Evolutionary conservation across 2,797 vertebrate genomes (phyloP).

Genomic region (Falco novaeseelandiae): DNA sequence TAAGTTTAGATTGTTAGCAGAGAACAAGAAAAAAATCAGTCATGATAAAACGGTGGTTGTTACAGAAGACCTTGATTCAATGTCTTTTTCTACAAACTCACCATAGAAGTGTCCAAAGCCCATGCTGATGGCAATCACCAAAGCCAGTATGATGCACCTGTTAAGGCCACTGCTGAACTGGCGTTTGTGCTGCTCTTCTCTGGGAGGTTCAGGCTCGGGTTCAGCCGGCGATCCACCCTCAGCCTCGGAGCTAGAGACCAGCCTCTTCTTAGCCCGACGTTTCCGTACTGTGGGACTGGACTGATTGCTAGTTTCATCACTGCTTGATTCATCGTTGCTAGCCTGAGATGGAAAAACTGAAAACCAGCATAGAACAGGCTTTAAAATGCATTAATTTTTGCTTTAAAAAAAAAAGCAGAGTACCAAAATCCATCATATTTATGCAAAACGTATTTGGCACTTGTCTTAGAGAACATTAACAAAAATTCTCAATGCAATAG

Average conservation of each 20-base stretch:
- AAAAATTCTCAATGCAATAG: neutral
- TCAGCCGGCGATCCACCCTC: slow-evolving; percentile 33
- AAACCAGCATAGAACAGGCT: neutral
- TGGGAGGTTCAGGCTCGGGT: neutral
- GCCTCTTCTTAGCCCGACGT: slow-evolving; percentile 83
- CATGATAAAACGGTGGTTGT: neutral
- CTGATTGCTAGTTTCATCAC: slow-evolving; percentile 79
- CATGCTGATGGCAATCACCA: slow-evolving; percentile 91
- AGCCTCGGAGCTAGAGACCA: slow-evolving; percentile 56
- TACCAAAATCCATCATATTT: neutral
- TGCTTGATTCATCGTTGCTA: slow-evolving; percentile 80
- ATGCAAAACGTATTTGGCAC: neutral
- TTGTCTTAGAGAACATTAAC: neutral
- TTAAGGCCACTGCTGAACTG: slow-evolving; percentile 80
- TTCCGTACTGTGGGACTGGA: slow-evolving; percentile 75
- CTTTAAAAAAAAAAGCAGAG: neutral
- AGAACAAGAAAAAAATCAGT: neutral
- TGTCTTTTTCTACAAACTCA: slow-evolving; percentile 48
- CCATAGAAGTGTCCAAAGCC: slow-evolving; percentile 92
- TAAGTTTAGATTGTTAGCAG: neutral
- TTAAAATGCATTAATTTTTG: neutral
- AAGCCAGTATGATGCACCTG: slow-evolving; percentile 85
- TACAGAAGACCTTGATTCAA: accelerated
- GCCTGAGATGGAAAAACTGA: slow-evolving; percentile 72
- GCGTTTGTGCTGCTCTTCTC: slow-evolving; percentile 12